Evolutionary conservation across 1,140 invertebrate genomes (phyloP), one percentile per base, ranked within the genome.

Genomic region (Holcopasites calliopsidis): DNA sequence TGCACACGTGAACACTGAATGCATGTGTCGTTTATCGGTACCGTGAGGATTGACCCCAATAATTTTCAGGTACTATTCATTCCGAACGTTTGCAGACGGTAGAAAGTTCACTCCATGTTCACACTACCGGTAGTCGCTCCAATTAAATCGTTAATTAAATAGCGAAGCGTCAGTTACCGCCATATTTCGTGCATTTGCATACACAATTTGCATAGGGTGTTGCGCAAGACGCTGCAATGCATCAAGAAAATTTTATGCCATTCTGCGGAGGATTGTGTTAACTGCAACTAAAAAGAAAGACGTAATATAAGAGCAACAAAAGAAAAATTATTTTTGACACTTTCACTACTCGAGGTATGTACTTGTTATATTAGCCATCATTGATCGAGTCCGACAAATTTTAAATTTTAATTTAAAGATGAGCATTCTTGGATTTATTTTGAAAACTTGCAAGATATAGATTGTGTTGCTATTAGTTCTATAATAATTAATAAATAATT

Each of bases 61-160:
- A 52, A 72, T 72, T 72, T 52, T 52, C 3, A 64, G 58, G 2
- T 42, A 26, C 64, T 72, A 62, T 64, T 62, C 62, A 62, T 72
- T 72, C 44, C 47, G 26, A 40, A 26, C 58, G 47, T 21, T 61
- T 50, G 69, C 65, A 16, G 35, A 8, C 28, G 42, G 4, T 47
- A 58, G 35, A 71, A 72, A 72, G 47, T 72, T 64, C 23, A n/a
- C 28, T 16, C 33, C 33, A 2, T 49, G 57, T 72, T 72, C 62
- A 72, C 47, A 64, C 40, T 47, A n/a, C 31, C 26, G 33, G 44
- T 52, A 52, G 33, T 64, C 33, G 58, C 33, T 64, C 52, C 69
- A 52, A 72, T 72, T 72, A 72, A 72, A 64, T 64, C 33, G 69
- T 72, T 72, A 72, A 72, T 72, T 72, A 71, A 61, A 71, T 50